A percentile compares a stretch with the other conserved stretches of the same genome.
phyloP scores from a whole-genome alignment of 2,113 vertebrate genomes.

The Petroica traversi region DNA sequence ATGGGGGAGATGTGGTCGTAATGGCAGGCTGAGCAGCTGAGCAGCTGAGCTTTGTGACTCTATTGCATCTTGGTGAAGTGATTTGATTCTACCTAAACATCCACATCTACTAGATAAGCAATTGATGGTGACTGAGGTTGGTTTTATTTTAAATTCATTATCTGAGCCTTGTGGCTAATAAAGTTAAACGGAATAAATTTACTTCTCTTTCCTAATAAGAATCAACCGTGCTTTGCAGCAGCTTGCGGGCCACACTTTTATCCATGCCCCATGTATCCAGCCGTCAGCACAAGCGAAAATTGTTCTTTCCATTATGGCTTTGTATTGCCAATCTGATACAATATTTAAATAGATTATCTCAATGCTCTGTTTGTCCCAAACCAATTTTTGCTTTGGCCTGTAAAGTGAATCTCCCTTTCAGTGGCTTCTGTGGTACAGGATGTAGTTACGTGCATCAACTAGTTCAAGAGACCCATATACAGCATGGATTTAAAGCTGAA shows the following conservation, averaged over 20 bases:
- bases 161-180: conserved; percentile 46
- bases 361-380: conserved; percentile 42
- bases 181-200: conserved; percentile 50
- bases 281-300: not conserved
- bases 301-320: conserved; percentile 20
- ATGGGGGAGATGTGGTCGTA: not conserved
- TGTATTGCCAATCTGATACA: conserved; percentile 51
- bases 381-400: conserved; percentile 47
- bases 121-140: not conserved
- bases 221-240: not conserved
- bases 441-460: conserved; percentile 58
- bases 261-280: not conserved
- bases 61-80: not conserved
- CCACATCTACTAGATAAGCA: not conserved
- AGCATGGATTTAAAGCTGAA: conserved; percentile 56
- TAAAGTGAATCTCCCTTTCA: conserved; percentile 53
- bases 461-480: conserved; percentile 51
- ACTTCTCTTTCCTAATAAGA: conserved; percentile 38
- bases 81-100: conserved; percentile 33
- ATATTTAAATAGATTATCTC: conserved; percentile 60
- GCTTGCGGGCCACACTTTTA: not conserved
- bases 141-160: conserved; percentile 56
- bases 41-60: not conserved
- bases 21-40: not conserved
- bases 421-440: conserved; percentile 48